Evolutionary conservation across 2,888 invertebrate genomes (phyloP).

Genomic region (Eulithis prunata): DNA sequence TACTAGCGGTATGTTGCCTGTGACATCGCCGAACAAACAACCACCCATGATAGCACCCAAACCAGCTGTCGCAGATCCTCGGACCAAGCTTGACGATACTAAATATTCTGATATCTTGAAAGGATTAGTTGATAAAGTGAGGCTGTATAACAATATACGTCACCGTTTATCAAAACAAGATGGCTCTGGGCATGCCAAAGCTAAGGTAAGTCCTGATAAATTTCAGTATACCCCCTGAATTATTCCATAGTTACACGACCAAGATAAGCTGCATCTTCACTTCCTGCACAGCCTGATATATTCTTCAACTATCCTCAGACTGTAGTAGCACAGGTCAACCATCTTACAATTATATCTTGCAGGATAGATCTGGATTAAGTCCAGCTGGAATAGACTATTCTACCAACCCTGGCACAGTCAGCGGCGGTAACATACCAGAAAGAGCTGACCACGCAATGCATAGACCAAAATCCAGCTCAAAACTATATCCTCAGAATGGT

Average conservation of each 20-base stretch:
- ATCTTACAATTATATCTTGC: neutral
- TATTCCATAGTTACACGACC: neutral
- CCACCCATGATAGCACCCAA: neutral
- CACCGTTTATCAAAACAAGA: neutral
- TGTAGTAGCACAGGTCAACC: slow-evolving; percentile 3
- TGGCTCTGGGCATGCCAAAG: neutral
- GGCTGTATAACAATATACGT: slow-evolving; percentile 1
- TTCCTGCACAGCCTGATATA: slow-evolving; percentile 5
- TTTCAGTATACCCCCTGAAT: neutral
- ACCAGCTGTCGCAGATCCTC: neutral
- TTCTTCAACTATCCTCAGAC: slow-evolving; percentile 2
- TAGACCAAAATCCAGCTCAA: neutral
- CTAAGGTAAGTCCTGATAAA: neutral
- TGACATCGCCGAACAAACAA: slow-evolving; percentile 2
- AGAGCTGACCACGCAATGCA: neutral
- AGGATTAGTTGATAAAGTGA: neutral
- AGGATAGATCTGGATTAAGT: neutral
- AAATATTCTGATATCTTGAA: neutral
- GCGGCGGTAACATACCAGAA: neutral
- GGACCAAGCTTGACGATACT: slow-evolving; percentile 6
- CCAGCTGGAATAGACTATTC: neutral
- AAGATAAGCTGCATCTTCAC: neutral
- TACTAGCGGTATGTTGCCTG: slow-evolving; percentile 18
- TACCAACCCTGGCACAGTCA: neutral
- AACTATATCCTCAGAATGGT: neutral